These are phyloP conservation scores for Aradus depressus DNA, from an alignment of 2,888 invertebrate species.

Conservation along the genomic window DNA sequence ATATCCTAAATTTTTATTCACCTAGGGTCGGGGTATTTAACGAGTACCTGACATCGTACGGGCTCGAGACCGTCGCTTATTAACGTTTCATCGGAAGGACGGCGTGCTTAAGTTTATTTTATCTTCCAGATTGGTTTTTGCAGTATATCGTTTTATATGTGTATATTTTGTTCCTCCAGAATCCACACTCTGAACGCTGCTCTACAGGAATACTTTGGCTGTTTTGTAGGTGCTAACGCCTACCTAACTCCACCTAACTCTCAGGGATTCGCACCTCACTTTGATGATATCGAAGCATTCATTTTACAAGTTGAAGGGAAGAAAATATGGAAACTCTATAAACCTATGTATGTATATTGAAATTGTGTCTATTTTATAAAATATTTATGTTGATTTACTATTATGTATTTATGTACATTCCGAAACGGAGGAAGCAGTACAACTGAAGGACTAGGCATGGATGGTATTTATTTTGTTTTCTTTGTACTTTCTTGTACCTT, in stretches of 20 bases:
- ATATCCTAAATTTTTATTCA: too few species aligned
- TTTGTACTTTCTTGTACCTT: too few species aligned
- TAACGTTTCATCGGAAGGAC: too few species aligned
- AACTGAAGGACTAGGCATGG: too few species aligned
- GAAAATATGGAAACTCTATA: conserved; percentile 88
- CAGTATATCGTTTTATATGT: neutral
- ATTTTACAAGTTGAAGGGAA: conserved; percentile 90
- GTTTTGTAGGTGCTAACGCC: conserved; percentile 89
- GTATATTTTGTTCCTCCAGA: conserved; percentile 3
- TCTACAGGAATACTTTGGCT: conserved; percentile 86
- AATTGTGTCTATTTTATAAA: neutral
- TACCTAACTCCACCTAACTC: conserved; percentile 91
- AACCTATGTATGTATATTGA: conserved; percentile 48
- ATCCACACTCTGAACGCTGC: conserved; percentile 44
- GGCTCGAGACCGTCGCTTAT: too few species aligned
- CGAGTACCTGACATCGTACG: too few species aligned
- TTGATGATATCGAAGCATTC: conserved; percentile 98
- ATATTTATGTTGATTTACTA: neutral
- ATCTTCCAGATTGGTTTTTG: too few species aligned
- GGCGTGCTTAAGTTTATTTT: too few species aligned
- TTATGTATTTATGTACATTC: neutral
- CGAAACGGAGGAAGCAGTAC: too few species aligned
- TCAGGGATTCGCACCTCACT: conserved; percentile 98
- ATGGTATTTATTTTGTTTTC: too few species aligned
- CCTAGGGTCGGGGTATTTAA: too few species aligned